phyloP scores from a whole-genome alignment of 1,140 invertebrate species.

The Anoplolepis gracilipes region DNA sequence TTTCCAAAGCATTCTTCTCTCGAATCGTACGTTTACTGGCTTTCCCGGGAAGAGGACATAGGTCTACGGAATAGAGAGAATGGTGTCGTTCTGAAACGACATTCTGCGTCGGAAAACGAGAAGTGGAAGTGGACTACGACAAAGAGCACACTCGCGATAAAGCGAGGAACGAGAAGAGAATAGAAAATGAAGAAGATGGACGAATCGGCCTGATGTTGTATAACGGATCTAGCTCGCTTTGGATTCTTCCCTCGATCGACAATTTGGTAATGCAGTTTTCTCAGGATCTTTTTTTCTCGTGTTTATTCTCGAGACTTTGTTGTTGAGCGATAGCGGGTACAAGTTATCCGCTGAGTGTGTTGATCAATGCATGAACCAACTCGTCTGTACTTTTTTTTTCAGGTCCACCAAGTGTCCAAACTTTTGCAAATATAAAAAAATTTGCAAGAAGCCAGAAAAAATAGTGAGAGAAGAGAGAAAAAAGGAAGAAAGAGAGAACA shows the following conservation, averaged over 20 bases:
- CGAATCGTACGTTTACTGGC: slow-evolving; percentile 16
- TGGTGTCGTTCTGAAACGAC: slow-evolving; percentile 44
- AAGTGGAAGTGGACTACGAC: slow-evolving; percentile 51
- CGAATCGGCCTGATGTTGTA: slow-evolving; percentile 37
- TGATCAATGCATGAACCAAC: slow-evolving; percentile 32
- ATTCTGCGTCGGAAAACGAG: slow-evolving; percentile 27
- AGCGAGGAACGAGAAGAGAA: background rate
- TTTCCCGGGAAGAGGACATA: slow-evolving; percentile 25
- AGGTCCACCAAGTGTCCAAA: background rate
- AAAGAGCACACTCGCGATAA: slow-evolving; percentile 40
- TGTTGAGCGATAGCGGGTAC: background rate
- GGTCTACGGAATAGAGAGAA: slow-evolving; percentile 30
- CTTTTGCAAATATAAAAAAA: slow-evolving; percentile 18
- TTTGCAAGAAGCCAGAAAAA: background rate
- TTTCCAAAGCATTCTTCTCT: slow-evolving; percentile 54
- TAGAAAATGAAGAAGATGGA: slow-evolving; percentile 41
- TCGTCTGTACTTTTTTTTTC: background rate
- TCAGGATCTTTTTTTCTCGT: slow-evolving; percentile 27
- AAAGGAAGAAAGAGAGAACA: background rate
- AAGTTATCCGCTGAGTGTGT: background rate
- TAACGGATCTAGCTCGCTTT: slow-evolving; percentile 47
- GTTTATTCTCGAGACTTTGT: slow-evolving; percentile 12
- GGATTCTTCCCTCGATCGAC: slow-evolving; percentile 40
- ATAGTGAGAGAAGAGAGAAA: background rate
- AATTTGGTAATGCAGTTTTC: slow-evolving; percentile 55